These are phyloP conservation scores for Stegophylla sp. DNA, from an alignment of 2,888 invertebrate genomes.

Conservation along the genomic window DNA sequence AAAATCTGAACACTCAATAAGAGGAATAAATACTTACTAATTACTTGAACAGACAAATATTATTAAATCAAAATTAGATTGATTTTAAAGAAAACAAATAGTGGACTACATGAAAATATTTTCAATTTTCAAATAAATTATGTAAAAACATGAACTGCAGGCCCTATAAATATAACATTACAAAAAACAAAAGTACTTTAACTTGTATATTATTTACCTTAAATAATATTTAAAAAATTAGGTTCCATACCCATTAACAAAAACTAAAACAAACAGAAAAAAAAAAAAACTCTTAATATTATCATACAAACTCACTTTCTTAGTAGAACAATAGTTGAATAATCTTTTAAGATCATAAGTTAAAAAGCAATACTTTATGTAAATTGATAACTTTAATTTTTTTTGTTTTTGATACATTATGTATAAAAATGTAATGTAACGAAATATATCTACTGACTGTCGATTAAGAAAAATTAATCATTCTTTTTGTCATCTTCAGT, in stretches of 20 bases:
- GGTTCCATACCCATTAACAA: conserved; percentile 44
- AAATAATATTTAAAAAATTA: conserved; percentile 26
- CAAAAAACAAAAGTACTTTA: conserved; percentile 26
- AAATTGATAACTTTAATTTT: background rate
- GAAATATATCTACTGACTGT: conserved; percentile 34
- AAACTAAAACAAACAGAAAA: conserved; percentile 35
- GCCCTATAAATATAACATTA: conserved; percentile 10
- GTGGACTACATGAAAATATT: background rate
- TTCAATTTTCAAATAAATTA: background rate
- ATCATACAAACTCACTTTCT: conserved; percentile 19
- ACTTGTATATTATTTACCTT: background rate
- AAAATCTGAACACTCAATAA: background rate
- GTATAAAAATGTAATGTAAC: conserved; percentile 23
- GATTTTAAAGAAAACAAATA: background rate
- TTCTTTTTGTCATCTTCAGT: conserved; percentile 55
- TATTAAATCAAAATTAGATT: background rate
- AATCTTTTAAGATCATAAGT: conserved; percentile 17
- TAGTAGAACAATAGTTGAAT: conserved; percentile 32
- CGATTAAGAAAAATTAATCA: conserved; percentile 31
- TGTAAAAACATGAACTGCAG: conserved; percentile 26
- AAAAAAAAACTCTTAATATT: conserved; percentile 24
- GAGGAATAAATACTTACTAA: background rate
- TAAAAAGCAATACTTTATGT: conserved; percentile 26
- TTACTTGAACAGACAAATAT: background rate
- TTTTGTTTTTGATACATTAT: conserved; percentile 18